Evolutionary conservation across 2,888 invertebrate species (phyloP).

Genomic region (Clivina fossor): DNA sequence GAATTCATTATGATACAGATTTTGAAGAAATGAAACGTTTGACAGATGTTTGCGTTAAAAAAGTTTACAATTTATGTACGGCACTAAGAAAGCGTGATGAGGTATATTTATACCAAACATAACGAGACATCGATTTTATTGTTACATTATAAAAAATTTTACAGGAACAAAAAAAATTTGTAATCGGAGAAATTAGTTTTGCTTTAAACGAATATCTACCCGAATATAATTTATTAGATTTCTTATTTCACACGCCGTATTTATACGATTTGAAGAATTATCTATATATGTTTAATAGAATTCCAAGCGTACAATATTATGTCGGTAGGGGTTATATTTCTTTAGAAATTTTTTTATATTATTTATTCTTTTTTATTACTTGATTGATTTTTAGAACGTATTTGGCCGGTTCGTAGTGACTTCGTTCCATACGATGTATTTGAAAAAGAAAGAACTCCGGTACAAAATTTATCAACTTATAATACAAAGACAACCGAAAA

Average conservation of each 20-base stretch:
- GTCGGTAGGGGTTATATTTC: too few relatives aligned
- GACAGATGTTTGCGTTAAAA: conserved; percentile 38
- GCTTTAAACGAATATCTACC: conserved; percentile 53
- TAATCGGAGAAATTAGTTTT: conserved; percentile 15
- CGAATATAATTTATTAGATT: conserved; percentile 56
- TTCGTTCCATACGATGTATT: conserved; percentile 41
- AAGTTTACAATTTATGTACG: conserved; percentile 37
- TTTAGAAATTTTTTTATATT: conserved; percentile 2
- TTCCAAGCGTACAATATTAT: too few relatives aligned
- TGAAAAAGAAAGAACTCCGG: conserved; percentile 38
- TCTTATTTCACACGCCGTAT: conserved; percentile 53
- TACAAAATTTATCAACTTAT: conserved; percentile 38
- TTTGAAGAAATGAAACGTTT: conserved; percentile 33
- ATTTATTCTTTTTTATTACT: neutral
- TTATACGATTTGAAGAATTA: too few relatives aligned
- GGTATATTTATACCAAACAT: conserved; percentile 5
- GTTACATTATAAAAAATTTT: neutral
- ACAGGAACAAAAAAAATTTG: conserved; percentile 13
- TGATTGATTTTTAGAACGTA: conserved; percentile 36
- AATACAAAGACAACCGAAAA: too few relatives aligned
- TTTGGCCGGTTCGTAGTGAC: conserved; percentile 43
- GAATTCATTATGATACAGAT: conserved; percentile 47
- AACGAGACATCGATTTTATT: too few relatives aligned
- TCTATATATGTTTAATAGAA: too few relatives aligned
- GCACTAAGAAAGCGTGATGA: conserved; percentile 13